Evolutionary conservation across 2,797 vertebrate species (phyloP).

Genomic region (Crocodylus rhombifer): DNA sequence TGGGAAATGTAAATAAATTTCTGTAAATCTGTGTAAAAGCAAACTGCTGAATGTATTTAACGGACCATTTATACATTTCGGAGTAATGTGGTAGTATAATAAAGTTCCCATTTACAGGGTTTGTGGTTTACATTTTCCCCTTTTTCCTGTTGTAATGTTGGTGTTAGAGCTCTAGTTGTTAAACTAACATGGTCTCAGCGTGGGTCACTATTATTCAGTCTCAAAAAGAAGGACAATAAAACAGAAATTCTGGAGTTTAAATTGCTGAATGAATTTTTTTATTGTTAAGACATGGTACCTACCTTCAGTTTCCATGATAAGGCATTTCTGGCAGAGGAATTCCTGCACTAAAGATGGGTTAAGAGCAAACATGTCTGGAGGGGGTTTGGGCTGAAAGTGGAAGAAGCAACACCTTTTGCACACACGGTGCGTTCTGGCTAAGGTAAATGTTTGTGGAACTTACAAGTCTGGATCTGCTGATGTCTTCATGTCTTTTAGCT

Average conservation of each 20-base stretch:
- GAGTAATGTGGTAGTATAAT: conserved; percentile 81
- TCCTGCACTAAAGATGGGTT: not conserved
- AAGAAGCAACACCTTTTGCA: not conserved
- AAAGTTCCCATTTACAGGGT: conserved; percentile 81
- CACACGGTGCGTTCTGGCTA: conserved; percentile 1
- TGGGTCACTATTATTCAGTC: not conserved
- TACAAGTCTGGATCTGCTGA: conserved; percentile 78
- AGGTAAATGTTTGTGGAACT: conserved; percentile 60
- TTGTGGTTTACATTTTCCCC: conserved; percentile 48
- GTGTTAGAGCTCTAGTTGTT: not conserved
- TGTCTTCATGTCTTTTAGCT: conserved; percentile 68
- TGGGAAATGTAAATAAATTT: conserved; percentile 82
- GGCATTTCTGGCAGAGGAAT: not conserved
- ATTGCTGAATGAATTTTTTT: not conserved
- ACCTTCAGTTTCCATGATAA: not conserved
- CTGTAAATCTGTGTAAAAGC: conserved; percentile 78
- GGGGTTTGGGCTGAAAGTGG: not conserved
- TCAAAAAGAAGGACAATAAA: not conserved
- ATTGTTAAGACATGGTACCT: not conserved
- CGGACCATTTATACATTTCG: conserved; percentile 85
- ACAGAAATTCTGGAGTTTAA: not conserved
- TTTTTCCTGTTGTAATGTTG: not conserved
- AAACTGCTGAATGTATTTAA: conserved; percentile 82
- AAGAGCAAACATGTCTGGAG: not conserved
- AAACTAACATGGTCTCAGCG: not conserved